phyloP scores from a whole-genome alignment of 2,797 vertebrate species.

The Caiman crocodilus region DNA sequence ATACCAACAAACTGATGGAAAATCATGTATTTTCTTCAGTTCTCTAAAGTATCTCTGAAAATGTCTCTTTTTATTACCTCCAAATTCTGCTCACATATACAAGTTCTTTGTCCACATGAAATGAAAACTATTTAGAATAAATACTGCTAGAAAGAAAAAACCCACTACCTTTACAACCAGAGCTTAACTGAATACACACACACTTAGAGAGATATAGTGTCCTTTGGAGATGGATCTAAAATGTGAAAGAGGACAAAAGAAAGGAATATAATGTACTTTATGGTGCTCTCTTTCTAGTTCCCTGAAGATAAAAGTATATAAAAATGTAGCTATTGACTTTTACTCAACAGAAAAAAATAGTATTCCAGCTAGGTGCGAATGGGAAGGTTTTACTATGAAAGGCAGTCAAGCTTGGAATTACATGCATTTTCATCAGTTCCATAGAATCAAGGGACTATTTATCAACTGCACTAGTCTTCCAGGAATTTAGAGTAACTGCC shows the following conservation, averaged over 20 bases:
- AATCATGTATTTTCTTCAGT: slow-evolving; percentile 11
- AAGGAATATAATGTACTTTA: not conserved
- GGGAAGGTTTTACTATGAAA: not conserved
- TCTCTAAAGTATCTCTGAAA: slow-evolving; percentile 23
- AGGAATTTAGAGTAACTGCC: fast-evolving
- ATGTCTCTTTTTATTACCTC: not conserved
- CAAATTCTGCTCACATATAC: not conserved
- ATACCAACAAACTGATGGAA: slow-evolving; percentile 18
- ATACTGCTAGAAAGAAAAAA: not conserved
- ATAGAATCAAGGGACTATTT: not conserved
- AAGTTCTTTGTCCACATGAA: not conserved
- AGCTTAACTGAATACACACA: not conserved
- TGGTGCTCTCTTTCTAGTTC: not conserved
- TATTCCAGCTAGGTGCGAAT: not conserved
- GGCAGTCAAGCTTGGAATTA: slow-evolving; percentile 23
- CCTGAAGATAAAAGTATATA: not conserved
- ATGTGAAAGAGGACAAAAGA: slow-evolving; percentile 13
- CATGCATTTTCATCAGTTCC: not conserved
- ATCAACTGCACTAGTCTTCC: not conserved
- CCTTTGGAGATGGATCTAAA: slow-evolving; percentile 8
- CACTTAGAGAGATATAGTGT: not conserved
- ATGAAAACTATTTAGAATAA: not conserved
- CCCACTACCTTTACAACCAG: not conserved
- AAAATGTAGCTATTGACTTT: not conserved
- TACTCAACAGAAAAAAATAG: not conserved